Conservation (phyloP, 2,113 vertebrate genomes). For the Panthera leo region DNA sequence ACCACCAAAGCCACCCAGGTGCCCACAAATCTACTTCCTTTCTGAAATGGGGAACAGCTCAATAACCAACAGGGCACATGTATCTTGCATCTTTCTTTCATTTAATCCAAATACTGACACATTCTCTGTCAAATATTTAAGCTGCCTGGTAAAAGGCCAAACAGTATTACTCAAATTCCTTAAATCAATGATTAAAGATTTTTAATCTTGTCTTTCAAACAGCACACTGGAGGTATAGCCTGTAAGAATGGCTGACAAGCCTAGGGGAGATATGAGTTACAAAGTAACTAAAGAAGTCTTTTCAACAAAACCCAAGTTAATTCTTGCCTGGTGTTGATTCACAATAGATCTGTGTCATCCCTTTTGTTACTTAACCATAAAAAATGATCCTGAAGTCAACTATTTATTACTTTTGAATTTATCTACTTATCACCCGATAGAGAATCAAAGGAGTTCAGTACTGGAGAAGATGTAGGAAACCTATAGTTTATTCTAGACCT, state of each 20-base stretch:
- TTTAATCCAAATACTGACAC: slow-evolving; percentile 65
- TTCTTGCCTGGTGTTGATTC: slow-evolving; percentile 10
- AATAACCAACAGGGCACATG: neutral
- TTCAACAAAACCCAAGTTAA: slow-evolving; percentile 44
- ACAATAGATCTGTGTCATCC: neutral
- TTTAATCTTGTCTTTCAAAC: slow-evolving; percentile 58
- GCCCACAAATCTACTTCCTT: neutral
- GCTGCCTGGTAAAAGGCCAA: slow-evolving; percentile 49
- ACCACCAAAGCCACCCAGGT: too few species aligned
- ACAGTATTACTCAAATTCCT: slow-evolving; percentile 59
- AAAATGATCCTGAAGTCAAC: neutral
- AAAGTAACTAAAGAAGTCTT: neutral
- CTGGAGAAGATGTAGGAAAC: neutral
- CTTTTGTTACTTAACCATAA: slow-evolving; percentile 1
- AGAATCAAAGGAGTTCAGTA: slow-evolving; percentile 1
- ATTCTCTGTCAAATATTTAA: slow-evolving; percentile 63
- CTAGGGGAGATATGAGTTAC: neutral
- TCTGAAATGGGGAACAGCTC: neutral
- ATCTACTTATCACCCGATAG: neutral
- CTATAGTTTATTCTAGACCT: neutral
- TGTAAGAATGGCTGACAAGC: neutral
- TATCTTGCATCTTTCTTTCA: slow-evolving; percentile 30
- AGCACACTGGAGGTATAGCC: neutral
- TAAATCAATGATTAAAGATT: slow-evolving; percentile 62
- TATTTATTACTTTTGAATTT: slow-evolving; percentile 36